phyloP scores from a whole-genome alignment of 2,113 vertebrate species.

The Nycticryphes semicollaris region DNA sequence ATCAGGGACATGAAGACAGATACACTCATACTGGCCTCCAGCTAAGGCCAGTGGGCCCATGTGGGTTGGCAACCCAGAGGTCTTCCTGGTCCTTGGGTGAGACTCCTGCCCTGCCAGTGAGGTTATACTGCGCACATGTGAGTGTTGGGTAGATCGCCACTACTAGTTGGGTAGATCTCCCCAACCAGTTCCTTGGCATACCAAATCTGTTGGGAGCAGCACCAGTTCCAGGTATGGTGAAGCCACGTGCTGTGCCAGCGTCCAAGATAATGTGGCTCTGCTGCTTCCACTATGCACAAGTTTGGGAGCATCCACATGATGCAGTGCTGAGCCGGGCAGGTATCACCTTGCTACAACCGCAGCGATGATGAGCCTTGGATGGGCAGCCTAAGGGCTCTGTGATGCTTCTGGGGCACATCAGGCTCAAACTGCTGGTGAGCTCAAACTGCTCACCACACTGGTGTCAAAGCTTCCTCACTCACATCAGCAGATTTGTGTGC shows the following conservation, averaged over 20 bases:
- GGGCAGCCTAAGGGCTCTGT: neutral
- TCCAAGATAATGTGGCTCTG: neutral
- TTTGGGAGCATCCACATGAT: neutral
- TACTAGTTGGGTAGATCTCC: neutral
- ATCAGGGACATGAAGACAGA: accelerated
- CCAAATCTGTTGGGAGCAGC: neutral
- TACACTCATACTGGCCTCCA: accelerated
- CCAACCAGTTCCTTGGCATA: neutral
- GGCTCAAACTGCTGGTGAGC: too few relatives aligned
- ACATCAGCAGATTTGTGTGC: neutral
- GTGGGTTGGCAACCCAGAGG: neutral
- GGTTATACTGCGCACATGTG: neutral
- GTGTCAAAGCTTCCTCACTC: neutral
- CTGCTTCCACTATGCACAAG: accelerated
- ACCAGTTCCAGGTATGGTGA: accelerated
- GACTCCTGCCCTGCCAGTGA: neutral
- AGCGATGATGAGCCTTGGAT: neutral
- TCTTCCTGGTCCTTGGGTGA: neutral
- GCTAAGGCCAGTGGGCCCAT: neutral
- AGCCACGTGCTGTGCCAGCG: accelerated
- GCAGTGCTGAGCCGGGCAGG: neutral
- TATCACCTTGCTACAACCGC: neutral
- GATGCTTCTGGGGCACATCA: neutral
- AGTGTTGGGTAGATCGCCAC: neutral
- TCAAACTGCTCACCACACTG: neutral